These are phyloP conservation scores for Jordanella pulchra DNA, from an alignment of 2,797 vertebrate genomes.

Conservation along the genomic window DNA sequence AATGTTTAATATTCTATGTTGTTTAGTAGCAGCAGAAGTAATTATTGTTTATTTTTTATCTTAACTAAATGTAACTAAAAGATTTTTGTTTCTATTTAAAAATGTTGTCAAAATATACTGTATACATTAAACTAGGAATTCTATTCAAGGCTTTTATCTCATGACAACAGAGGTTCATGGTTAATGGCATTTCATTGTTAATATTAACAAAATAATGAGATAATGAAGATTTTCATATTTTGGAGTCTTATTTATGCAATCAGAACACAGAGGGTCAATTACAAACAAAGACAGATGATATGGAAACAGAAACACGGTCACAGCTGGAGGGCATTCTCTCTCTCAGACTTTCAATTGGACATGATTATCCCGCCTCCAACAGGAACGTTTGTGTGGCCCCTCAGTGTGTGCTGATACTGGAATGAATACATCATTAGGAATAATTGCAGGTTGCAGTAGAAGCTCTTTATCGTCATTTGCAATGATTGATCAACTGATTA, in stretches of 20 bases:
- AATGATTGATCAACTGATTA: slow-evolving; percentile 59
- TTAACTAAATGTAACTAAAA: not conserved
- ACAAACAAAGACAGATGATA: slow-evolving; percentile 19
- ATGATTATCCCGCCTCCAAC: slow-evolving; percentile 49
- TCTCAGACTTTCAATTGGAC: slow-evolving; percentile 58
- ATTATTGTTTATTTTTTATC: not conserved
- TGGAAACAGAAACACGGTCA: slow-evolving; percentile 11
- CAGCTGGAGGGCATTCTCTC: slow-evolving; percentile 43
- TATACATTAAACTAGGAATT: not conserved
- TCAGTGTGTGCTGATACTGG: slow-evolving; percentile 35
- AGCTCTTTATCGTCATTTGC: slow-evolving; percentile 56
- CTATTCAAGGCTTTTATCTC: not conserved
- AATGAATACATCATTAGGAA: slow-evolving; percentile 65
- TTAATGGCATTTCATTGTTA: not conserved
- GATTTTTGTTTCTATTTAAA: not conserved
- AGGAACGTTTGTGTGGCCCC: slow-evolving; percentile 17
- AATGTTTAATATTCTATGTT: too few species aligned
- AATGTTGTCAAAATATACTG: not conserved
- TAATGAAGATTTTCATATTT: not conserved
- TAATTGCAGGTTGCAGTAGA: slow-evolving; percentile 63
- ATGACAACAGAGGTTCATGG: not conserved
- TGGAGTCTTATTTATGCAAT: not conserved
- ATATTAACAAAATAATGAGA: not conserved
- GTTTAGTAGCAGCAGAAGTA: not conserved
- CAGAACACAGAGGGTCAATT: not conserved